These are phyloP conservation scores for Melitaea athalia DNA, from an alignment of 2,888 invertebrate species.

Conservation along the genomic window DNA sequence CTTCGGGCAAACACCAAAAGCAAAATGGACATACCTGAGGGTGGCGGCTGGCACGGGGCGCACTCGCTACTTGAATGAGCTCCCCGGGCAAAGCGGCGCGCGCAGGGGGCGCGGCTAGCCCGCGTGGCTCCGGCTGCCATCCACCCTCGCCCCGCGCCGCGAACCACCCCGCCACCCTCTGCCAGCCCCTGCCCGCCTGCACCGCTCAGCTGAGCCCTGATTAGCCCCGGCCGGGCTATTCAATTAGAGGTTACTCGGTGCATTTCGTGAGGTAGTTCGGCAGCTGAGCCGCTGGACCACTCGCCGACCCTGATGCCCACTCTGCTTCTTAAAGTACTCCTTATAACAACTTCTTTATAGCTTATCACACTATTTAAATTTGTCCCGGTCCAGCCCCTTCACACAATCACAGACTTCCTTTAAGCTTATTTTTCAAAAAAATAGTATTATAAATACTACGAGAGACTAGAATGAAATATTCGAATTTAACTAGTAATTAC, in stretches of 20 bases:
- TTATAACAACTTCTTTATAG: slow-evolving; percentile 68
- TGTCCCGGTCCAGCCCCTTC: slow-evolving; percentile 48
- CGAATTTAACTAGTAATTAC: too few relatives aligned
- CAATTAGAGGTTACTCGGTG: slow-evolving; percentile 79
- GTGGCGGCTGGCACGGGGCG: slow-evolving; percentile 79
- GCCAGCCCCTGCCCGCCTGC: slow-evolving; percentile 50
- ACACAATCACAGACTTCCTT: slow-evolving; percentile 12
- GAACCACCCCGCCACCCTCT: slow-evolving; percentile 49
- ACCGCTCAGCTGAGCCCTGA: slow-evolving; percentile 80
- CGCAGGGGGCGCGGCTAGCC: slow-evolving; percentile 84
- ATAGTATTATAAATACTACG: too few relatives aligned
- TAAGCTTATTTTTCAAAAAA: slow-evolving; percentile 8
- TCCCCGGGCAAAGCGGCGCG: slow-evolving; percentile 81
- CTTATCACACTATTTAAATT: slow-evolving; percentile 62
- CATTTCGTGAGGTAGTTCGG: slow-evolving; percentile 63
- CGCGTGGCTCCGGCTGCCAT: slow-evolving; percentile 78
- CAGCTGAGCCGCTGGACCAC: slow-evolving; percentile 50
- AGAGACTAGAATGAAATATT: too few relatives aligned
- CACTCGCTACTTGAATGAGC: slow-evolving; percentile 81
- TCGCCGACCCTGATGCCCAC: slow-evolving; percentile 42
- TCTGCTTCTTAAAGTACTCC: slow-evolving; percentile 64
- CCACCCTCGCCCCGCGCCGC: slow-evolving; percentile 61
- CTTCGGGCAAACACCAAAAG: slow-evolving; percentile 78
- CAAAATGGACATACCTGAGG: slow-evolving; percentile 81
- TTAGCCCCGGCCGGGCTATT: slow-evolving; percentile 80